Conservation (phyloP, 2,888 invertebrate species). For the Drosophila atripex region DNA sequence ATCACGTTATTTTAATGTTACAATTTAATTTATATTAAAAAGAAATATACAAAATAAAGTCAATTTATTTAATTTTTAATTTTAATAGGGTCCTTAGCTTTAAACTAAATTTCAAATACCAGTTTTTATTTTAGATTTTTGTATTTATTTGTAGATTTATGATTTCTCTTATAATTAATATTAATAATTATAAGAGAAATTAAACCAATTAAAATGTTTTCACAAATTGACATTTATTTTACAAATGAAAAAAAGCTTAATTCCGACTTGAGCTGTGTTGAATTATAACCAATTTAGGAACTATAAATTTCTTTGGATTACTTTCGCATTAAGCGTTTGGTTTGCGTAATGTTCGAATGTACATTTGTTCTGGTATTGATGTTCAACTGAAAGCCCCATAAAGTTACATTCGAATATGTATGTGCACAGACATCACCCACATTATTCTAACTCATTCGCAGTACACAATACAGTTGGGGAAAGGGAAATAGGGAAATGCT, state of each 20-base stretch:
- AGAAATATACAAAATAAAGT: too few relatives aligned
- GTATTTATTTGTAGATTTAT: conserved; percentile 9
- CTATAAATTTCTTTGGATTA: conserved; percentile 36
- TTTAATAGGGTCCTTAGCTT: too few relatives aligned
- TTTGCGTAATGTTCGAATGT: conserved; percentile 38
- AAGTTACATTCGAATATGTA: conserved; percentile 27
- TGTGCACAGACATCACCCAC: conserved; percentile 35
- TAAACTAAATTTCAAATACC: too few relatives aligned
- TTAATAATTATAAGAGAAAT: not conserved
- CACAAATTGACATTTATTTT: not conserved
- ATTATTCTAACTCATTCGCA: conserved; percentile 32
- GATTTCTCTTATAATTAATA: not conserved
- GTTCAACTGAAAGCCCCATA: conserved; percentile 36
- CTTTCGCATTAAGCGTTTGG: conserved; percentile 39
- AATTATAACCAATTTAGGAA: conserved; percentile 32
- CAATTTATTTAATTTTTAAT: too few relatives aligned
- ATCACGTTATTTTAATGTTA: too few relatives aligned
- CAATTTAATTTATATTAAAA: not conserved
- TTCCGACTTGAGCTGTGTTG: conserved; percentile 16
- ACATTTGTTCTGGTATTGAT: conserved; percentile 37
- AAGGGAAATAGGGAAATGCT: not conserved
- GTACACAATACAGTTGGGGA: conserved; percentile 8
- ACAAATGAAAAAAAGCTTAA: conserved; percentile 6
- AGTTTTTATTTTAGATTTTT: conserved; percentile 2
- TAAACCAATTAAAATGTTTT: not conserved